These are phyloP conservation scores for Agrotis ipsilon DNA, from an alignment of 2,888 invertebrate species.

Conservation along the genomic window DNA sequence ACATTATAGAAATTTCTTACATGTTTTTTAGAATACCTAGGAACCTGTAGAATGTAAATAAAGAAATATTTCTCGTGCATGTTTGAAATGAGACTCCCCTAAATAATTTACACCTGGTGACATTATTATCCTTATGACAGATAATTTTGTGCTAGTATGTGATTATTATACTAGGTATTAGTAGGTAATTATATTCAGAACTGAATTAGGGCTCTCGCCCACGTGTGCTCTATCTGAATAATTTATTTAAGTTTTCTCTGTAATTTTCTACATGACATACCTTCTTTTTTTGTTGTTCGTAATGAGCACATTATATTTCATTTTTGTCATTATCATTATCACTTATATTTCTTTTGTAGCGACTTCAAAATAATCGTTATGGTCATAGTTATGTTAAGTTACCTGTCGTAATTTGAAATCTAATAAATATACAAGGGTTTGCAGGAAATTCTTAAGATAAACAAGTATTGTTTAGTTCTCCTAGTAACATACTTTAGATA, in stretches of 20 bases:
- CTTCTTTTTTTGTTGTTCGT: neutral
- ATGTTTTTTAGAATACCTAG: neutral
- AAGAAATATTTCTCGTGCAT: too few species aligned
- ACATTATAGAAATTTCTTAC: neutral
- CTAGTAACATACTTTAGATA: too few species aligned
- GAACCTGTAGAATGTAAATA: too few species aligned
- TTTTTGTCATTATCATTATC: neutral
- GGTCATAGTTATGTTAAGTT: neutral
- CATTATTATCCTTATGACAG: neutral
- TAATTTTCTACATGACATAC: conserved; percentile 7
- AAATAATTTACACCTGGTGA: neutral
- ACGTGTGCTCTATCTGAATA: neutral
- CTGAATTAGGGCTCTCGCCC: neutral
- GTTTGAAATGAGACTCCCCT: too few species aligned
- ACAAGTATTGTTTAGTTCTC: too few species aligned
- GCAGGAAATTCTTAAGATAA: neutral
- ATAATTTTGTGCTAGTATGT: neutral
- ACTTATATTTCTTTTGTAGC: neutral
- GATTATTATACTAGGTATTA: neutral
- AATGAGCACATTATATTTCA: neutral
- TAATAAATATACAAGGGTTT: neutral
- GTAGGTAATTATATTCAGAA: conserved; percentile 2
- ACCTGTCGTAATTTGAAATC: neutral
- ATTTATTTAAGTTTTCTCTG: conserved; percentile 3
- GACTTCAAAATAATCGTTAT: neutral